Evolutionary conservation across 2,888 invertebrate species (phyloP), one percentile per base, ranked within the genome.

Genomic region (Epistrophe eligans): DNA sequence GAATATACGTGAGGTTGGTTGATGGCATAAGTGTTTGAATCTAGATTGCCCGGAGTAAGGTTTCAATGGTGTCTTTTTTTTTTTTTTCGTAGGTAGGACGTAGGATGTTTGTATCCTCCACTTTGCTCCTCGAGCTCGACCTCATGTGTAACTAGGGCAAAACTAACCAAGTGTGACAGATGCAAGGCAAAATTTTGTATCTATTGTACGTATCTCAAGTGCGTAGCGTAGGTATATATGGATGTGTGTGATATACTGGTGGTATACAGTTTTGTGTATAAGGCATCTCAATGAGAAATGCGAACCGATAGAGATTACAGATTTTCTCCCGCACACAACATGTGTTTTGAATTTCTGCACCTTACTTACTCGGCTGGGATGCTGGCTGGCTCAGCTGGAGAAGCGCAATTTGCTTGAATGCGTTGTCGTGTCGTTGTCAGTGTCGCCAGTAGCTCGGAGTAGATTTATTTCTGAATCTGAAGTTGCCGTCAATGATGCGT

Each of bases 301-400:
- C 38, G 7, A 6, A 45, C 38, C 35, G 24, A 43, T 17, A 19
- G 17, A 35, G 17, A 58, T 58, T 32, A 6, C 24, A 24, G 24
- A 32, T 9, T 64, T 11, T 11, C 15, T 32, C 40, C 70, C 40
- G 57, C 58, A 76, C 58, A 79, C 79, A 84, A 79, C 79, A 85
- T 81, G 85, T 85, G 81, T 81, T 84, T 84, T 52, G 71, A 77
- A 81, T 81, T 77, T 77, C 62, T 73, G 73, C 85, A 85, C 85
- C 85, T 85, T 81, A 66, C 66, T 24, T 28, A 15, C 24, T 24
- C 6, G 9, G 62, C 24, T 62, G 62, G 43, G 7, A n/a, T 66
- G 45, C 64, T 17, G 19, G 8, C 38, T 40, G n/a, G n/a, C n/a
- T n/a, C 60, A 60, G 19, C 32, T 58, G 71, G n/a, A 35, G 40